A percentile compares a stretch with the other conserved stretches of the same genome.
phyloP scores from a whole-genome alignment of 2,113 vertebrate species.

The Charadrius vociferus region DNA sequence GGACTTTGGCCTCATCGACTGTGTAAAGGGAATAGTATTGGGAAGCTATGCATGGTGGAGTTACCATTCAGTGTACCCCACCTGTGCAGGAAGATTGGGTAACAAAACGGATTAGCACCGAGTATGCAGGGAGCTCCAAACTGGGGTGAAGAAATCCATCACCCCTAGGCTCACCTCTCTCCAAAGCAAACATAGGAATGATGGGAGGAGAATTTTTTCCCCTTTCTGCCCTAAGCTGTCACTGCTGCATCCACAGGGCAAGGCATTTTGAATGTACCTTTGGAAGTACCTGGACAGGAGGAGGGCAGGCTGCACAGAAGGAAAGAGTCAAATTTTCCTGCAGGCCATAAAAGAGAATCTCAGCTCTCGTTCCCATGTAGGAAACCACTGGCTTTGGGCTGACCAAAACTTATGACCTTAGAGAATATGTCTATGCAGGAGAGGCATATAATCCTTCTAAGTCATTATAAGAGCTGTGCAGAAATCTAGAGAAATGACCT shows the following conservation, averaged over 20 bases:
- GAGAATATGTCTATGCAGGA: background rate
- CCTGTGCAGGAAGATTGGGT: background rate
- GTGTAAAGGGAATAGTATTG: background rate
- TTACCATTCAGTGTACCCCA: background rate
- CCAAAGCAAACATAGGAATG: background rate
- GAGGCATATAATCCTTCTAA: background rate
- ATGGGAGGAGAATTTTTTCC: background rate
- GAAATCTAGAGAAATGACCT: background rate
- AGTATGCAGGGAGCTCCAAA: background rate
- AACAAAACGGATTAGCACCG: background rate
- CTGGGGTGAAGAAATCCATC: background rate
- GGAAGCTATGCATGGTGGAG: background rate
- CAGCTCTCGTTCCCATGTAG: background rate
- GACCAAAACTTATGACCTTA: background rate
- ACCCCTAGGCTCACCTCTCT: background rate
- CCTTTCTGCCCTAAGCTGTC: background rate
- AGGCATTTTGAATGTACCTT: background rate
- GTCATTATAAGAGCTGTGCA: background rate
- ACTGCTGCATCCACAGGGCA: background rate
- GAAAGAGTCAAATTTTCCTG: background rate
- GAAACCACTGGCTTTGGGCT: background rate
- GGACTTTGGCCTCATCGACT: background rate
- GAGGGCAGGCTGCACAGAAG: background rate
- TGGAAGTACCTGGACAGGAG: background rate
- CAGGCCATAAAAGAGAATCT: background rate